Base-by-base conservation (phyloP, 2,888 invertebrate genomes). In the Cotesia congregata region DNA sequence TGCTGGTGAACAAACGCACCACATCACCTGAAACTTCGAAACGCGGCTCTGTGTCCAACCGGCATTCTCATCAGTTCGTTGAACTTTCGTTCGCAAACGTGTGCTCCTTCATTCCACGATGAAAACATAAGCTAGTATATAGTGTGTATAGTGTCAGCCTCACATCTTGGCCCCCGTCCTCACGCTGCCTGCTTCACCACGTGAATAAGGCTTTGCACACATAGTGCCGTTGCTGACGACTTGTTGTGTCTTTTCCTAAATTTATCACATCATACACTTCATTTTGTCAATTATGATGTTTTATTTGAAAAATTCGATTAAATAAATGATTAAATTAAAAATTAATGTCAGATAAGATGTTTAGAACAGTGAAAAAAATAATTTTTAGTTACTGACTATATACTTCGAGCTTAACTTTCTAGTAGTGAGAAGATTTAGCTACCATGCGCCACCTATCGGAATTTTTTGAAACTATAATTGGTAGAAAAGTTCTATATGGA, bases 11-110 rank as follows among this genome's bases (percentile, higher is more conserved):
- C 65, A 64, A 67, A 71, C 71, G 64, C 65, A 39, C 60, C 40
- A 41, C 72, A 39, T 74, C 74, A 68, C 68, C 61, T 76, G 65
- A 69, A 73, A 73, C 69, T 73, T 76, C 69, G 62, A 61, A 76
- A 73, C 68, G 38, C 68, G 38, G 30, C 69, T 62, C 72, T 67
- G 71, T 76, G 76, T 76, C 73, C 73, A 73, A 68, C 74, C 74
- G 41, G 71, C 77, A 77, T 77, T 77, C 77, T 70, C 74, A 67
- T 15, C 69, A 50, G 71, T 38, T 74, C 74, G 59, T 74, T 74
- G 74, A 74, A 74, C 74, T 74, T 65, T 60, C 41, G 65, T 65
- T 60, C 41, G 65, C 74, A 77, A 74, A 74, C 60, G 39, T 71
- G 67, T 68, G 64, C 65, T 62, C 74, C 70, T 61, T 61, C 70